Base-by-base conservation (phyloP, 2,888 invertebrate species). In the Rotaria sp. region DNA sequence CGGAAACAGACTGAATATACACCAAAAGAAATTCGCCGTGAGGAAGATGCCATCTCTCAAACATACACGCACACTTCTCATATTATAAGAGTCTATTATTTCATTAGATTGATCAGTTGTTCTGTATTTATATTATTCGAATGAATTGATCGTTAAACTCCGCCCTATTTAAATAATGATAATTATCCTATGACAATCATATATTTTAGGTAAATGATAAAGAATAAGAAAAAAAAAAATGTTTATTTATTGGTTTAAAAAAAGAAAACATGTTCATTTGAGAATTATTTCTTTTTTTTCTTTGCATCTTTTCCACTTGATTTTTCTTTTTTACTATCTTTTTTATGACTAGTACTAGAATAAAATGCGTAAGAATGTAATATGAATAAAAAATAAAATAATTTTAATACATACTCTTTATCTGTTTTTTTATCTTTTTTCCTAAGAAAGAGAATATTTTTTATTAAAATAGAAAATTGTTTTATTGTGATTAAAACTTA, bases 311-410 rank as follows among this genome's bases (percentile, higher is more conserved):
- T 67, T 67, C 67, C 67, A 67, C 67, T 35, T 35, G 67, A 67
- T 67, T 67, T 67, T 67, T 67, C 67, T 35, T 67, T 67, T 67
- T 59, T 59, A 67, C 67, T 67, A 21, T 67, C 67, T 67, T 67
- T 67, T 35, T 67, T 67, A 21, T 21, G 18, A 67, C 18, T 18
- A 67, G 15, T 18, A 35, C 67, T 18, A 67, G 7, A 7, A 15
- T 38, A 38, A 35, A 67, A 21, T 18, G 15, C 7, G 18, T 7
- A 2, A 67, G 2, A 4, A 18, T 50, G 15, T n/a, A 50, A 50
- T 35, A 59, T 30, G 3, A 30, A 38, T 26, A 55, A 1, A 3
- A 35, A 67, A 67, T 1, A 21, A 67, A 67, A 26, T 26, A 13
- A 35, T 30, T 30, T 11, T 13, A 1, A 30, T 38, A 67, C 67